Evolutionary conservation across 2,113 vertebrate species (phyloP).

Genomic region (Neogobius melanostomus): DNA sequence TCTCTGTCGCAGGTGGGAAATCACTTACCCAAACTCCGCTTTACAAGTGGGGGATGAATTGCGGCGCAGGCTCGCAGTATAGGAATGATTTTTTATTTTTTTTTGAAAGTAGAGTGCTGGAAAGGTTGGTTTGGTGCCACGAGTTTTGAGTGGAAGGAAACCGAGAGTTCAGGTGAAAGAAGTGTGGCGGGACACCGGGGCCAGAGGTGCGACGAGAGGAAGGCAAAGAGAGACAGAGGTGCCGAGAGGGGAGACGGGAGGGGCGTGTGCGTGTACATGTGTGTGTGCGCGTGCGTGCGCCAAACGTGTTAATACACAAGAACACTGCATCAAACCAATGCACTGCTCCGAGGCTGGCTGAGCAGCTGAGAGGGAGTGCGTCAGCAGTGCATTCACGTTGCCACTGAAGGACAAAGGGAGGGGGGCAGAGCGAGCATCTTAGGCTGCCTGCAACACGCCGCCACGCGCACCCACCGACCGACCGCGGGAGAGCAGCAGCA

Average conservation of each 20-base stretch:
- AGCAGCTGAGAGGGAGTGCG: slow-evolving; percentile 82
- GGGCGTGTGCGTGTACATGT: slow-evolving; percentile 48
- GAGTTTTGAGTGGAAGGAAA: slow-evolving; percentile 11
- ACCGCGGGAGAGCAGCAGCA: no score
- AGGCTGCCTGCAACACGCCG: slow-evolving; percentile 80
- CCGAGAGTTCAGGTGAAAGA: slow-evolving; percentile 32
- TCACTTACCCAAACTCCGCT: slow-evolving; percentile 29
- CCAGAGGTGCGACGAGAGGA: slow-evolving; percentile 32
- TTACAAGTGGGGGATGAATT: slow-evolving; percentile 27
- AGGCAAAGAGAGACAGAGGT: slow-evolving; percentile 29
- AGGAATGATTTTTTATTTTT: no score
- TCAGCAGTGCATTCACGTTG: slow-evolving; percentile 94
- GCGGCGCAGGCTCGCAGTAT: slow-evolving; percentile 26
- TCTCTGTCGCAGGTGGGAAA: slow-evolving; percentile 10
- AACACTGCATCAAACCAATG: slow-evolving; percentile 92
- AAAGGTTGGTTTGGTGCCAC: slow-evolving; percentile 31
- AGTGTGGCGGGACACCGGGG: slow-evolving; percentile 39
- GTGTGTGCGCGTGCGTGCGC: slow-evolving; percentile 63
- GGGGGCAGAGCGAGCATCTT: slow-evolving; percentile 85
- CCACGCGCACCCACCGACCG: slow-evolving; percentile 49
- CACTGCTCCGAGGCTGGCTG: slow-evolving; percentile 83
- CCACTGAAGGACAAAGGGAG: slow-evolving; percentile 94
- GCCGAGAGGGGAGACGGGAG: slow-evolving; percentile 56
- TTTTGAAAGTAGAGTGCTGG: not conserved
- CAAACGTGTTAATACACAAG: slow-evolving; percentile 84